Percentiles rank a stretch among this genome's conserved stretches.
Evolutionary conservation across 2,113 vertebrate species (phyloP).

Genomic region (Typhlomys cinereus): DNA sequence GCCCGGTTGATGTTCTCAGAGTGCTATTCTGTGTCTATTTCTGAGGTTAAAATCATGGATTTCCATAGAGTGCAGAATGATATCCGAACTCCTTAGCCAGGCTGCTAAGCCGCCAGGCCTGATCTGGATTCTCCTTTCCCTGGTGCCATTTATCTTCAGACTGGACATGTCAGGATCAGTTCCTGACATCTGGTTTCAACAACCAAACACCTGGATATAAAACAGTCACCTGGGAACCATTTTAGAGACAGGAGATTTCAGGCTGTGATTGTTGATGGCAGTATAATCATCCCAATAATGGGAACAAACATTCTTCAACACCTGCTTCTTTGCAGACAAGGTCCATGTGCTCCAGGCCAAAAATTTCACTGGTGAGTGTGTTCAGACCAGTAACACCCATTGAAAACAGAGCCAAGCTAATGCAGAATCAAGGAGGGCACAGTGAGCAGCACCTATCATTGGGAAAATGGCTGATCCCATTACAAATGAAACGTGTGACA

Average conservation of each 20-base stretch:
- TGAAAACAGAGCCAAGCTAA: slow-evolving; percentile 30
- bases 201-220: slow-evolving; percentile 45
- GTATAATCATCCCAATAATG: neutral
- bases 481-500: neutral
- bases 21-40: neutral
- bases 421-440: neutral
- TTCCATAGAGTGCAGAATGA: neutral
- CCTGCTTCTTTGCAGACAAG: neutral
- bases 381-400: slow-evolving; percentile 2
- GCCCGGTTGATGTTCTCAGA: neutral
- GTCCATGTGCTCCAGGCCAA: neutral
- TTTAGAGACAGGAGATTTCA: slow-evolving; percentile 38
- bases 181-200: neutral
- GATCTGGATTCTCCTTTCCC: neutral
- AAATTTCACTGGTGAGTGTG: neutral
- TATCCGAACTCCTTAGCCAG: neutral
- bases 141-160: slow-evolving; percentile 5
- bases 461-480: neutral
- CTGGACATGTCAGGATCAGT: slow-evolving; percentile 15
- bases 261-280: neutral
- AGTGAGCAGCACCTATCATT: neutral
- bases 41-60: neutral
- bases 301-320: slow-evolving; percentile 15
- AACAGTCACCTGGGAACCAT: neutral
- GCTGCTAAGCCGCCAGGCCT: neutral